These are phyloP conservation scores for Gerris buenoi DNA, from an alignment of 1,140 invertebrate species.

Conservation along the genomic window DNA sequence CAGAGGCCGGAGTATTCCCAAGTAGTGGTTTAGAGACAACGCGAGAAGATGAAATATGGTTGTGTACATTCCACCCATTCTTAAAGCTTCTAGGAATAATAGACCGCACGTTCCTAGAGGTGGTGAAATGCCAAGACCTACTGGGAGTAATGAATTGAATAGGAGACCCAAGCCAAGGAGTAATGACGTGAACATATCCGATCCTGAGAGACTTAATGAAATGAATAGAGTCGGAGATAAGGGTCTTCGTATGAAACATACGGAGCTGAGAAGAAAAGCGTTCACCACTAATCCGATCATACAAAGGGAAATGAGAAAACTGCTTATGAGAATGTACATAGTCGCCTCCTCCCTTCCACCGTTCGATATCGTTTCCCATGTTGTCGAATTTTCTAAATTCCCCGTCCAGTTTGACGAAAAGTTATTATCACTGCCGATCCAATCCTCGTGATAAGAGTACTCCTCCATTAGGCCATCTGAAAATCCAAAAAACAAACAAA, in stretches of 20 bases:
- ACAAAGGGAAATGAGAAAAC: constrained; percentile 30
- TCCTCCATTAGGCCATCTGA: too few relatives aligned
- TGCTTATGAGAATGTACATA: constrained; percentile 15
- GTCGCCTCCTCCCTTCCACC: neutral
- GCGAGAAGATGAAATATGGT: constrained; percentile 46
- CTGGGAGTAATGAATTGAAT: constrained; percentile 36
- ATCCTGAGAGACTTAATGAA: constrained; percentile 32
- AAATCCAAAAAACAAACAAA: too few relatives aligned
- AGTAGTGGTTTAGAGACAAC: constrained; percentile 50
- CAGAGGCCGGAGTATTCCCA: constrained; percentile 43
- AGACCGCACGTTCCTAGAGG: constrained; percentile 25
- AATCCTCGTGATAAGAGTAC: neutral
- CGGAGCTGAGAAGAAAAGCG: constrained; percentile 34
- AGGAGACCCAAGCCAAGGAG: constrained; percentile 35
- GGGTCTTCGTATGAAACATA: constrained; percentile 37
- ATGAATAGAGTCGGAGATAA: constrained; percentile 35
- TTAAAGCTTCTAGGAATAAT: constrained; percentile 34
- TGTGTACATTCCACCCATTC: constrained; percentile 39
- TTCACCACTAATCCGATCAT: constrained; percentile 35
- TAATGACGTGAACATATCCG: constrained; percentile 39
- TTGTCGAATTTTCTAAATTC: neutral
- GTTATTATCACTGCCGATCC: neutral
- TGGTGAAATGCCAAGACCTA: constrained; percentile 15
- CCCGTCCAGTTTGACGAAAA: neutral
- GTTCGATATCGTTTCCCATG: neutral